A percentile compares a stretch with the other conserved stretches of the same genome.
phyloP scores from a whole-genome alignment of 2,797 vertebrate species.

The Eptatretus atami region DNA sequence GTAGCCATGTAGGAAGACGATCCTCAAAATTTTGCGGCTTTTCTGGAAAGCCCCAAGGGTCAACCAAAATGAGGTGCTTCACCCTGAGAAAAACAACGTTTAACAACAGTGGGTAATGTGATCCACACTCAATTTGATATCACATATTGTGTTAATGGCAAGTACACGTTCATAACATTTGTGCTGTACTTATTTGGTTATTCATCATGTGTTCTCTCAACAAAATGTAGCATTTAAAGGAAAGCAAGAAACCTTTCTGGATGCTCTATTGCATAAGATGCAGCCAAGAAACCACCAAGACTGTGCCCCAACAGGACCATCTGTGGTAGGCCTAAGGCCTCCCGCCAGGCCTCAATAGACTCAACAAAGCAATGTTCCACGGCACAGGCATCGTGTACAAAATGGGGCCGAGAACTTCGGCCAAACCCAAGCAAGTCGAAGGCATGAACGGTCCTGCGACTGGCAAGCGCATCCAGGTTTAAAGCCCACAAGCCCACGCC shows the following conservation, averaged over 20 bases:
- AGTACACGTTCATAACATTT: too few relatives aligned
- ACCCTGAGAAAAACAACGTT: slow-evolving; percentile 18
- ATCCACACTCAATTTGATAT: too few relatives aligned
- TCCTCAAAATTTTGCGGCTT: slow-evolving; percentile 19
- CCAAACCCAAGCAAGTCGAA: slow-evolving; percentile 63
- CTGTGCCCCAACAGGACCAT: slow-evolving; percentile 47
- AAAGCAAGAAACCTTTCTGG: slow-evolving; percentile 23
- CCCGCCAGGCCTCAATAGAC: slow-evolving; percentile 28
- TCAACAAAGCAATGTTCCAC: slow-evolving; percentile 31
- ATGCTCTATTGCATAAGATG: slow-evolving; percentile 35
- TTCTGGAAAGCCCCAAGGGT: slow-evolving; percentile 45
- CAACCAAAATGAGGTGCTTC: slow-evolving; percentile 46
- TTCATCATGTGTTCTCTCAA: background rate
- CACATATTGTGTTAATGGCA: too few relatives aligned
- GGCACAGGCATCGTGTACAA: slow-evolving; percentile 23
- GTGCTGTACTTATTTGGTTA: too few relatives aligned
- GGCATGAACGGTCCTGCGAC: slow-evolving; percentile 21
- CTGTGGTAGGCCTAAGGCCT: slow-evolving; percentile 25
- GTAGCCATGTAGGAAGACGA: slow-evolving; percentile 26
- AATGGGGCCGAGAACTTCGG: slow-evolving; percentile 37
- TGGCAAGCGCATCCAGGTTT: slow-evolving; percentile 34
- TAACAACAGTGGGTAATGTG: background rate
- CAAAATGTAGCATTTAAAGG: too few relatives aligned
- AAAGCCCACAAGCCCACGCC: slow-evolving; percentile 54
- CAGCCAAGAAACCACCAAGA: slow-evolving; percentile 33